phyloP scores from a whole-genome alignment of 1,140 invertebrate genomes.

The Potamilus streckersoni region DNA sequence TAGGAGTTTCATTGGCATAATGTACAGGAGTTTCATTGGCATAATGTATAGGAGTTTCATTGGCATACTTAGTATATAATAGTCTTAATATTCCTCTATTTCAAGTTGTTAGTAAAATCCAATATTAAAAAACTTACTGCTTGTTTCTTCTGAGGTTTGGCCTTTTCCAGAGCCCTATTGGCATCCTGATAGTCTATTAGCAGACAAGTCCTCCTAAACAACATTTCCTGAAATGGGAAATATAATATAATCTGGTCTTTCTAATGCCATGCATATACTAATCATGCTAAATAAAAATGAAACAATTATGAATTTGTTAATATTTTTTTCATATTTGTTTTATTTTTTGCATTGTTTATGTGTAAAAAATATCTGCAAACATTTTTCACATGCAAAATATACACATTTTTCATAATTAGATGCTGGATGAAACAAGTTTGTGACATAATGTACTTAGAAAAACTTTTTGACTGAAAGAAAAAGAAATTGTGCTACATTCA shows the following conservation, averaged over 20 bases:
- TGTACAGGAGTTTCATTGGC: not conserved
- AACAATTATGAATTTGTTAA: too few relatives aligned
- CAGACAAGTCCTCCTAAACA: constrained; percentile 65
- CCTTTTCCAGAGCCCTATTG: constrained; percentile 66
- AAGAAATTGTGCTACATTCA: too few relatives aligned
- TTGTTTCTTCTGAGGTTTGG: constrained; percentile 66
- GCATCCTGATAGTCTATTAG: constrained; percentile 69
- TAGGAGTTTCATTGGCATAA: not conserved
- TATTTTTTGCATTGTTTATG: too few relatives aligned
- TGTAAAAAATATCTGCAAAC: too few relatives aligned
- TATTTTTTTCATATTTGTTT: too few relatives aligned
- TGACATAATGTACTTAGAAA: too few relatives aligned
- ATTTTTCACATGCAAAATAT: too few relatives aligned
- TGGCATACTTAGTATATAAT: not conserved
- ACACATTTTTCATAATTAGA: too few relatives aligned
- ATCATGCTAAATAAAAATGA: too few relatives aligned
- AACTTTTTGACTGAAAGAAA: too few relatives aligned
- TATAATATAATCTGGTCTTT: not conserved
- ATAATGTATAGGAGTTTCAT: not conserved
- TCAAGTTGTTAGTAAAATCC: not conserved
- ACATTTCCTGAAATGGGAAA: constrained; percentile 61
- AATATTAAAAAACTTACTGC: constrained; percentile 57
- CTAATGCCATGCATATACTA: too few relatives aligned
- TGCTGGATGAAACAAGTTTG: too few relatives aligned
- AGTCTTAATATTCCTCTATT: not conserved